Evolutionary conservation across 2,888 invertebrate species (phyloP).

Genomic region (Ommatoiulus sabulosus): DNA sequence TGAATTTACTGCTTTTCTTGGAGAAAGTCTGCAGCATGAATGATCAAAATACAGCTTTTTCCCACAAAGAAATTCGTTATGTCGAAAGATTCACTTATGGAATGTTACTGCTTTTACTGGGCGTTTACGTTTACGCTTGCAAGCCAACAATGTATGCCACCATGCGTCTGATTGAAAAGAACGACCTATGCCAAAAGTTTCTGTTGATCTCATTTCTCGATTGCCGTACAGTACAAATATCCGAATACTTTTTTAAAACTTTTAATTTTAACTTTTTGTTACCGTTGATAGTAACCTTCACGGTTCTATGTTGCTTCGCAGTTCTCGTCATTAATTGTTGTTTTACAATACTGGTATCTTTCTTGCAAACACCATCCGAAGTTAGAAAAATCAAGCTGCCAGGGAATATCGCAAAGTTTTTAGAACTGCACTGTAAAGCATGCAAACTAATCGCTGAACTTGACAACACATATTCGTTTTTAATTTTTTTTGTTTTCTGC

Average conservation of each 20-base stretch:
- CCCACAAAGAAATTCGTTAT: constrained; percentile 23
- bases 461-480: neutral
- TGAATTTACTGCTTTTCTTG: neutral
- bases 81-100: neutral
- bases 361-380: neutral
- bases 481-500: neutral
- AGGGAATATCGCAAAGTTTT: neutral
- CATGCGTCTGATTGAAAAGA: neutral
- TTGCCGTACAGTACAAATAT: neutral
- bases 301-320: neutral
- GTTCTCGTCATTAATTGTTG: neutral
- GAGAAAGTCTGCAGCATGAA: neutral
- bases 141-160: neutral
- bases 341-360: neutral
- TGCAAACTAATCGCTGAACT: neutral
- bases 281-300: neutral
- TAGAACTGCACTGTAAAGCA: neutral
- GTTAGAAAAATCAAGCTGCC: neutral
- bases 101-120: neutral
- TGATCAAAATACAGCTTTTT: neutral
- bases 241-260: neutral
- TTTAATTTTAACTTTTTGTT: neutral
- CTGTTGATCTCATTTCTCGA: neutral
- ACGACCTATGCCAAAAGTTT: neutral
- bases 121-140: neutral